A percentile compares a stretch with the other conserved stretches of the same genome.
Conservation (phyloP, 2,113 vertebrate genomes). For the Pterocles orientalis region DNA sequence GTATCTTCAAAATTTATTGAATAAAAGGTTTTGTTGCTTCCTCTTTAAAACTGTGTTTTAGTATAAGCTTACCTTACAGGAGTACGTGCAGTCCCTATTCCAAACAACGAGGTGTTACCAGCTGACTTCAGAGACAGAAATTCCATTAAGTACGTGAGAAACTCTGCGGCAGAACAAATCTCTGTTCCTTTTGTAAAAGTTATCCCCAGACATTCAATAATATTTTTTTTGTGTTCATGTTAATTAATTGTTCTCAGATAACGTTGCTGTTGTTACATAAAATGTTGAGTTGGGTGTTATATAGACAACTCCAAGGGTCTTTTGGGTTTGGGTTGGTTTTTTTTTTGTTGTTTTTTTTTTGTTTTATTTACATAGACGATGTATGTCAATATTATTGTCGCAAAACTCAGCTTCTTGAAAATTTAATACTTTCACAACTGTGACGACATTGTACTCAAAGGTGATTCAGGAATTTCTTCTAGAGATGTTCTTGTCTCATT, state of each 20-base stretch:
- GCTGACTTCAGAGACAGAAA: neutral
- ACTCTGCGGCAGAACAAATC: neutral
- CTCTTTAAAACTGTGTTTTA: neutral
- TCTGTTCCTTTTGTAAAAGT: neutral
- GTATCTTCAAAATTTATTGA: neutral
- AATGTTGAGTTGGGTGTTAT: neutral
- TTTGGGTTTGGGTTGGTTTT: accelerated
- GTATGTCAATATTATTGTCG: neutral
- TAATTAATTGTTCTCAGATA: neutral
- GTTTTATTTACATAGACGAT: neutral
- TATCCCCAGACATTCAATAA: neutral
- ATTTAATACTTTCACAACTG: neutral
- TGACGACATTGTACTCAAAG: neutral
- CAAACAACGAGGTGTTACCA: neutral
- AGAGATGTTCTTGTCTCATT: neutral
- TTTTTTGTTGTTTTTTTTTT: neutral
- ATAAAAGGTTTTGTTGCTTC: neutral
- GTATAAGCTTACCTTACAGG: neutral
- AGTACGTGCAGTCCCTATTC: neutral
- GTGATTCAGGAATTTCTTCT: neutral
- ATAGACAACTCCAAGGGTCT: neutral
- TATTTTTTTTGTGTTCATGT: neutral
- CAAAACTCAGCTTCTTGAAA: neutral
- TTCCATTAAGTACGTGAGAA: neutral
- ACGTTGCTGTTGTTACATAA: neutral